phyloP scores from a whole-genome alignment of 2,113 vertebrate species.

The Anoplopoma fimbria region DNA sequence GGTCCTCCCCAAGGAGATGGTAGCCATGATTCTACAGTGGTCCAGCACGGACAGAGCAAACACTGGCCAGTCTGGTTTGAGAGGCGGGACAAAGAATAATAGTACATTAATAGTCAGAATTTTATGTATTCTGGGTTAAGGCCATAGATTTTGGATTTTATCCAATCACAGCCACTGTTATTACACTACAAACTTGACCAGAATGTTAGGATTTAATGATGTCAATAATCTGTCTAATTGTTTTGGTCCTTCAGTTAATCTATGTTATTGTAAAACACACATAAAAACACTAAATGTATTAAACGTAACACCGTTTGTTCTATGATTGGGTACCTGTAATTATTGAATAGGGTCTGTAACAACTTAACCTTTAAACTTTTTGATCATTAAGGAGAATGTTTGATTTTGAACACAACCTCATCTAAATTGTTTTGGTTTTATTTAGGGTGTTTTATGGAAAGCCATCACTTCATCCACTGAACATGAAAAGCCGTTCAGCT shows the following conservation, averaged over 20 bases:
- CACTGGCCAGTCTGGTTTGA: background rate
- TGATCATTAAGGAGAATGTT: conserved; percentile 35
- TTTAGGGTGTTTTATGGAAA: background rate
- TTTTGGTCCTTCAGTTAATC: conserved; percentile 34
- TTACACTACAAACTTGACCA: background rate
- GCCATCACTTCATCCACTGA: conserved; percentile 7
- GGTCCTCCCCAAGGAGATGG: no score
- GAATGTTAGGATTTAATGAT: conserved; percentile 22
- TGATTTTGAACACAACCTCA: conserved; percentile 38
- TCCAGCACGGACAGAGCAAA: no score
- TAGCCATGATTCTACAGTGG: no score
- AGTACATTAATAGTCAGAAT: background rate
- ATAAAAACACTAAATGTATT: conserved; percentile 3
- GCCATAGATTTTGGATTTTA: background rate
- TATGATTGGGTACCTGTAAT: conserved; percentile 19
- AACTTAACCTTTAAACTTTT: conserved; percentile 54
- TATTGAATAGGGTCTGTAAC: conserved; percentile 41
- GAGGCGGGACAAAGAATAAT: background rate
- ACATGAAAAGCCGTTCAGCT: conserved; percentile 35
- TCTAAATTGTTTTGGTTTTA: background rate
- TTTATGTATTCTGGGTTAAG: background rate
- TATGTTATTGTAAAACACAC: conserved; percentile 36
- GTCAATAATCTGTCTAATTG: conserved; percentile 49
- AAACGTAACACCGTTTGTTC: conserved; percentile 2
- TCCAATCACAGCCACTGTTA: background rate